These are phyloP conservation scores for Hystrix cristata DNA, from an alignment of 2,113 vertebrate genomes.

Conservation along the genomic window DNA sequence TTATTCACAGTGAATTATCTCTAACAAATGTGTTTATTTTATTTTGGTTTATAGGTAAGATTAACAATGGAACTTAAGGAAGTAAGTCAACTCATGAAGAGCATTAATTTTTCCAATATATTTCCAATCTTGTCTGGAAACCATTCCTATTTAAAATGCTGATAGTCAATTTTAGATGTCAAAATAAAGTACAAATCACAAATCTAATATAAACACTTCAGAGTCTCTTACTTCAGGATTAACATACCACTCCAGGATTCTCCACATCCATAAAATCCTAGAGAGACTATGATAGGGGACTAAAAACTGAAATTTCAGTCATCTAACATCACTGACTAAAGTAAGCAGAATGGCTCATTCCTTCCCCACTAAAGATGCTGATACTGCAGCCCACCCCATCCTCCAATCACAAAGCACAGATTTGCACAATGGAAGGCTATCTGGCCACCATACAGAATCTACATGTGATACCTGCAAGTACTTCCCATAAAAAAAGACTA, in stretches of 20 bases:
- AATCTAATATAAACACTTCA: background rate
- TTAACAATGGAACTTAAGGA: slow-evolving; percentile 26
- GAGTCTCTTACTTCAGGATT: slow-evolving; percentile 29
- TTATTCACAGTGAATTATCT: slow-evolving; percentile 36
- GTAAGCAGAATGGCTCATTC: background rate
- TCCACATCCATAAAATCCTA: slow-evolving; percentile 10
- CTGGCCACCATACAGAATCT: background rate
- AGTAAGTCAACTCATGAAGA: slow-evolving; percentile 41
- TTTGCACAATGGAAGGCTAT: background rate
- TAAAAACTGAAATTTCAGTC: background rate
- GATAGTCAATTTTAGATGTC: slow-evolving; percentile 58
- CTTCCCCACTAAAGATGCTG: background rate
- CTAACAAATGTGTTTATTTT: slow-evolving; percentile 10
- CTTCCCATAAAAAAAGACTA: background rate
- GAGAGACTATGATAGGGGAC: background rate
- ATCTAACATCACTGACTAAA: background rate
- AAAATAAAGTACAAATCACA: slow-evolving; percentile 72
- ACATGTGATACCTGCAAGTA: background rate
- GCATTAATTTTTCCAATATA: slow-evolving; percentile 45
- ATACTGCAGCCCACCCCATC: background rate
- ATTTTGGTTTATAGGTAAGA: slow-evolving; percentile 10
- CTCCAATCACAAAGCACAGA: background rate
- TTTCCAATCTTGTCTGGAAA: slow-evolving; percentile 56
- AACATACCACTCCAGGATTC: background rate
- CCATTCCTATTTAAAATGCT: slow-evolving; percentile 53